These are phyloP conservation scores for Spizaetus ornatus DNA, from an alignment of 2,113 vertebrate species.

Conservation along the genomic window DNA sequence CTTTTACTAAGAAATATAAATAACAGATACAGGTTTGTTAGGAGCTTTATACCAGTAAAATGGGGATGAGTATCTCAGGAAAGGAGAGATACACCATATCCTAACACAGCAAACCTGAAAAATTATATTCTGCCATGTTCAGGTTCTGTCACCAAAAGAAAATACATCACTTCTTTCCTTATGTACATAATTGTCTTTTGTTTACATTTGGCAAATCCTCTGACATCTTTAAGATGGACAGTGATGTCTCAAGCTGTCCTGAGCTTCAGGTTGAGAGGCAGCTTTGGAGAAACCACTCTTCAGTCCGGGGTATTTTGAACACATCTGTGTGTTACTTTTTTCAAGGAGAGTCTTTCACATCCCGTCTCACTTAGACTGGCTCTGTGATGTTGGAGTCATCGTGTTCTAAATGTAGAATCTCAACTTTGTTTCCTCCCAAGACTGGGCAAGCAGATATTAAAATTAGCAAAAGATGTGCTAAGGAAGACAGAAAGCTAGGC, in stretches of 20 bases:
- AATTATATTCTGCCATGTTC: neutral
- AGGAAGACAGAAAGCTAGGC: neutral
- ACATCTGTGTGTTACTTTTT: rapidly evolving
- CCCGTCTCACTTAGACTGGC: neutral
- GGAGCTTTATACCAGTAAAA: neutral
- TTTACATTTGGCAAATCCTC: neutral
- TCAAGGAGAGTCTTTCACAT: neutral
- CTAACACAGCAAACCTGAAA: neutral
- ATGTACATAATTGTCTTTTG: neutral
- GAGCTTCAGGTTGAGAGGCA: neutral
- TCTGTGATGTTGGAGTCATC: neutral
- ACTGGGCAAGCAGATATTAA: neutral
- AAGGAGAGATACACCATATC: neutral
- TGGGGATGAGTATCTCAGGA: neutral
- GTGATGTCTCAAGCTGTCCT: neutral
- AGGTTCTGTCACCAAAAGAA: neutral
- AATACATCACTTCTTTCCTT: neutral
- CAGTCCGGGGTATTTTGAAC: neutral
- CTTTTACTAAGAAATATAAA: neutral
- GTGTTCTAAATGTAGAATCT: neutral
- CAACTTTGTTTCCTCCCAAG: neutral
- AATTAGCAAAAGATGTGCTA: neutral
- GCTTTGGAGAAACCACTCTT: neutral
- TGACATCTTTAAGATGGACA: neutral
- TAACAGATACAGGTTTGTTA: neutral